phyloP scores from a whole-genome alignment of 2,888 invertebrate species.

The Hetaerina titia region DNA sequence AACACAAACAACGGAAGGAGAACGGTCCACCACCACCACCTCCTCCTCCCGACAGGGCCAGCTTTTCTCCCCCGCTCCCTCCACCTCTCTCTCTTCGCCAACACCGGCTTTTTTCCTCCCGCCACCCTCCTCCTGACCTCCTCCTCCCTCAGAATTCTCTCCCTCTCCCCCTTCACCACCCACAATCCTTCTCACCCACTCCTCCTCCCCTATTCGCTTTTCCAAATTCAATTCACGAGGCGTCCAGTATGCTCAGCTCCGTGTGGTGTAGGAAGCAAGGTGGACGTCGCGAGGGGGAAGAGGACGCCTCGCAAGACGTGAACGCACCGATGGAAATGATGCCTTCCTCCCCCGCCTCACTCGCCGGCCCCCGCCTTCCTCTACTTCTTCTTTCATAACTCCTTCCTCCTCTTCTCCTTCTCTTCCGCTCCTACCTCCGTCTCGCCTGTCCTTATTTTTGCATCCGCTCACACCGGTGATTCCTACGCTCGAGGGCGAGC shows the following conservation, averaged over 20 bases:
- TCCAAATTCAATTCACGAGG: constrained; percentile 45
- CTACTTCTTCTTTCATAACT: too few relatives aligned
- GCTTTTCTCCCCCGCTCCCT: background rate
- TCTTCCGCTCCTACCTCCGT: too few relatives aligned
- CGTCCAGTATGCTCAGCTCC: constrained; percentile 37
- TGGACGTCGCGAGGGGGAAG: too few relatives aligned
- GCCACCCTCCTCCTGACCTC: background rate
- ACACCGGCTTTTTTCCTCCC: background rate
- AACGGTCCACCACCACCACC: background rate
- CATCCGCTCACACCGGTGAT: too few relatives aligned
- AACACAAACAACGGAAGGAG: background rate
- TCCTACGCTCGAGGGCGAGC: too few relatives aligned
- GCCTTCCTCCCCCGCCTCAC: too few relatives aligned
- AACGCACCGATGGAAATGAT: too few relatives aligned
- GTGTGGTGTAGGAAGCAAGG: background rate
- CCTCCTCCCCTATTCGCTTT: background rate
- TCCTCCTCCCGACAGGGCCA: background rate
- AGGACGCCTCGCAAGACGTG: too few relatives aligned
- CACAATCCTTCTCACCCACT: background rate
- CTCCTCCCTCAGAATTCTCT: background rate
- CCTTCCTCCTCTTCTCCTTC: too few relatives aligned
- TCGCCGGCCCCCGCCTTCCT: too few relatives aligned
- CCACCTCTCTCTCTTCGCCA: background rate
- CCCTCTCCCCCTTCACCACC: background rate
- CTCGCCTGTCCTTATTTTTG: too few relatives aligned